phyloP scores from a whole-genome alignment of 2,888 invertebrate genomes.

The Callinectes sapidus region DNA sequence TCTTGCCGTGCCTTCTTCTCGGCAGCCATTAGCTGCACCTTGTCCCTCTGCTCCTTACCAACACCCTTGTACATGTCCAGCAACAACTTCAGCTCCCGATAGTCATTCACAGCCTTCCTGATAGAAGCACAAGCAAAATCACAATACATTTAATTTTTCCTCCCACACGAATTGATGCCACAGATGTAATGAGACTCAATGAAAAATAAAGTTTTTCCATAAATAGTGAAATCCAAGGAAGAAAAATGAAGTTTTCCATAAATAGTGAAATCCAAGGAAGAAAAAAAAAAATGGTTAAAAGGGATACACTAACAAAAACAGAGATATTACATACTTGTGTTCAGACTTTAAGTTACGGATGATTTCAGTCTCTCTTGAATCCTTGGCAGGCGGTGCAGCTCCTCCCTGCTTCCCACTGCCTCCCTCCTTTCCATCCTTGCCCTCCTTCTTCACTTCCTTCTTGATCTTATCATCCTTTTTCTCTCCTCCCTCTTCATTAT shows the following conservation, averaged over 20 bases:
- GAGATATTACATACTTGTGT: conserved; percentile 83
- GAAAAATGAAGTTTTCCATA: too few relatives aligned
- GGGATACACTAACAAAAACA: not conserved
- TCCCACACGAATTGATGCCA: too few relatives aligned
- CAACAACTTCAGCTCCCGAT: conserved; percentile 94
- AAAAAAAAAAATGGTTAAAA: not conserved
- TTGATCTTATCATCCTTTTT: conserved; percentile 39
- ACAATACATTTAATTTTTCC: too few relatives aligned
- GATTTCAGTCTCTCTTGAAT: conserved; percentile 82
- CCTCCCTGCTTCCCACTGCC: conserved; percentile 77
- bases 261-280: not conserved
- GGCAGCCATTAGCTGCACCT: conserved; percentile 95
- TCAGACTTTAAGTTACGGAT: conserved; percentile 92
- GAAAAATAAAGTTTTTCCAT: too few relatives aligned
- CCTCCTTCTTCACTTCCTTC: conserved; percentile 46
- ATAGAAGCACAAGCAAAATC: not conserved
- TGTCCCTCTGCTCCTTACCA: conserved; percentile 96
- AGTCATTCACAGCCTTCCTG: conserved; percentile 93
- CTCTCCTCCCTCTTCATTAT: conserved; percentile 38
- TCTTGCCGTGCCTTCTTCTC: conserved; percentile 94
- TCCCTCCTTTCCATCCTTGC: conserved; percentile 43
- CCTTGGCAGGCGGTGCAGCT: conserved; percentile 79
- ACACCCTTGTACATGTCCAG: conserved; percentile 98
- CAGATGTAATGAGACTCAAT: too few relatives aligned
- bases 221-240: too few relatives aligned